Conservation (phyloP, 2,797 vertebrate species). For the Anolis apletophallus region DNA sequence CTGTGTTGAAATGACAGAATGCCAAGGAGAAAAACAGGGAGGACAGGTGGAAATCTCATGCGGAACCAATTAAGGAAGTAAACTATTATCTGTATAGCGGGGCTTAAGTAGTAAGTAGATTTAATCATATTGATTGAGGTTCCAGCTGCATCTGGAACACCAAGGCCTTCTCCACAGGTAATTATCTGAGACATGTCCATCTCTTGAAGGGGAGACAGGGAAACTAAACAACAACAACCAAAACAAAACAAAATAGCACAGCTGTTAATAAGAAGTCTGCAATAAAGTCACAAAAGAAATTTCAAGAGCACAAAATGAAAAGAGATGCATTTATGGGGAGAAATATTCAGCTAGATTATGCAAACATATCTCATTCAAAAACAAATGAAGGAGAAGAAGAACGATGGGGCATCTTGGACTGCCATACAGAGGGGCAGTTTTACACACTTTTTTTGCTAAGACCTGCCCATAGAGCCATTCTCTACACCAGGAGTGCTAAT, state of each 20-base stretch:
- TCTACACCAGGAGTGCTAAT: too few species aligned
- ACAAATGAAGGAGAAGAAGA: neutral
- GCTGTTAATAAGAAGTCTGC: neutral
- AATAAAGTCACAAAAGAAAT: slow-evolving; percentile 29
- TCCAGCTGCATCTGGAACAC: slow-evolving; percentile 38
- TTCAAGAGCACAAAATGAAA: slow-evolving; percentile 14
- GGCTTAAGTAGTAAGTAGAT: slow-evolving; percentile 54
- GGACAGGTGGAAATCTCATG: slow-evolving; percentile 59
- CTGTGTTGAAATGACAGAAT: slow-evolving; percentile 63
- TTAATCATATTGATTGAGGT: slow-evolving; percentile 52
- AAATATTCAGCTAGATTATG: neutral
- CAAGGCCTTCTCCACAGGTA: slow-evolving; percentile 38
- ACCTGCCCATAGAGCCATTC: neutral
- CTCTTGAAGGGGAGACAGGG: slow-evolving; percentile 44
- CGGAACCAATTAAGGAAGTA: slow-evolving; percentile 75
- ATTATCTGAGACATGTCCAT: slow-evolving; percentile 45
- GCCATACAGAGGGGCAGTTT: too few species aligned
- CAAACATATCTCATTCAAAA: neutral
- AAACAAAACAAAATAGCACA: slow-evolving; percentile 12
- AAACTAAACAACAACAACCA: slow-evolving; percentile 38
- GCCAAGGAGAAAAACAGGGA: slow-evolving; percentile 42
- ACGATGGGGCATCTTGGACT: neutral
- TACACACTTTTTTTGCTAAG: neutral
- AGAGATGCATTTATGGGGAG: neutral
- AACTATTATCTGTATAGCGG: slow-evolving; percentile 66